A percentile compares a stretch with the other conserved stretches of the same genome.
Evolutionary conservation across 2,797 vertebrate genomes (phyloP).

Genomic region (Enteromius thamalakanensis): DNA sequence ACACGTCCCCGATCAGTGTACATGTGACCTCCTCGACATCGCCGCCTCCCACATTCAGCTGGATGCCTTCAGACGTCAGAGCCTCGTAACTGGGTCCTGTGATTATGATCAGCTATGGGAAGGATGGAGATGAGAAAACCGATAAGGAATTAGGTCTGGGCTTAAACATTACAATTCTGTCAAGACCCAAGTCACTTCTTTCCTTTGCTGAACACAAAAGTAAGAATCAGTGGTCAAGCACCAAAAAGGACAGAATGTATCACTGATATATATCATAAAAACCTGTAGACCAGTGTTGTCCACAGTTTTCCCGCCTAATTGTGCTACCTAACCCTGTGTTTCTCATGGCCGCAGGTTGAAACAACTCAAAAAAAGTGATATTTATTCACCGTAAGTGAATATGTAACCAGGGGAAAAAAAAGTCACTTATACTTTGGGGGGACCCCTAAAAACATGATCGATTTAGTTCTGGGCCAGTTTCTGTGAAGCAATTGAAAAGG

Average conservation of each 20-base stretch:
- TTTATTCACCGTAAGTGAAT: too few relatives aligned
- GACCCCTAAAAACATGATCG: too few relatives aligned
- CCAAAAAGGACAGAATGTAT: not conserved
- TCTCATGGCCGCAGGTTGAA: too few relatives aligned
- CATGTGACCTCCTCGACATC: conserved; percentile 83
- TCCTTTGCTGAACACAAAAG: not conserved
- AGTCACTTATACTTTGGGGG: too few relatives aligned
- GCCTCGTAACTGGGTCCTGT: conserved; percentile 86
- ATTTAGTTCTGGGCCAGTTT: too few relatives aligned
- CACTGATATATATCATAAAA: not conserved
- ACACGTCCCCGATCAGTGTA: conserved; percentile 79
- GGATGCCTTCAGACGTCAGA: conserved; percentile 85
- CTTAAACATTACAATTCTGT: too few relatives aligned
- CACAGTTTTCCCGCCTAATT: too few relatives aligned
- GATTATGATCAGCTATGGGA: conserved; percentile 86
- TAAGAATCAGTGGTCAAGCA: not conserved
- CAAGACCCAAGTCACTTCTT: not conserved
- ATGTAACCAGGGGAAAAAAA: too few relatives aligned
- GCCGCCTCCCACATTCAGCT: conserved; percentile 79
- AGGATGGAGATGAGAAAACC: not conserved
- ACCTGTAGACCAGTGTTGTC: too few relatives aligned
- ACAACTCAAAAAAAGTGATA: too few relatives aligned
- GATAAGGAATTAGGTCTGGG: not conserved
- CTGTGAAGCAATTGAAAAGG: too few relatives aligned
- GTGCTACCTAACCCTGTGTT: too few relatives aligned